Percentiles rank a stretch among this genome's conserved stretches.
Evolutionary conservation across 1,140 invertebrate species (phyloP).

Genomic region (Trissolcus basalis): DNA sequence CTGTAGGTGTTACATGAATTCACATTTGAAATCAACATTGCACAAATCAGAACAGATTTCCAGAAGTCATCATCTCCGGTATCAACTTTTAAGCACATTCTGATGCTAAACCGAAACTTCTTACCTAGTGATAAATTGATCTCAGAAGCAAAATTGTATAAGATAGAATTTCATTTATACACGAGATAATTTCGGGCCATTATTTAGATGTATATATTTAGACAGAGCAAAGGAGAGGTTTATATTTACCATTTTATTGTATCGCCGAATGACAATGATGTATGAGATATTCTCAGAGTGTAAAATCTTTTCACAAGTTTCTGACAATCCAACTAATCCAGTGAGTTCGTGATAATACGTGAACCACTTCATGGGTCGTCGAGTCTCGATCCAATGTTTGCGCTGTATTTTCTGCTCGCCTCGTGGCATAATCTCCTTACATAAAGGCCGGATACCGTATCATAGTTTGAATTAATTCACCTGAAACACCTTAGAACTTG

Average conservation of each 20-base stretch:
- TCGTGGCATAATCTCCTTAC: conserved; percentile 64
- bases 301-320: conserved; percentile 50
- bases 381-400: conserved; percentile 32
- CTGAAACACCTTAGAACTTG: conserved; percentile 7
- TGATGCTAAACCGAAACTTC: no score
- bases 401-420: conserved; percentile 30
- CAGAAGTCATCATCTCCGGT: no score
- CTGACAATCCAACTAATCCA: conserved; percentile 46
- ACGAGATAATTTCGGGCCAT: no score
- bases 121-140: no score
- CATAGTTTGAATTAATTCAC: conserved; percentile 28
- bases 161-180: no score
- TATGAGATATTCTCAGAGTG: background rate
- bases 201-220: no score
- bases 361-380: conserved; percentile 55
- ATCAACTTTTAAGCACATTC: no score
- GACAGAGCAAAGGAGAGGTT: background rate
- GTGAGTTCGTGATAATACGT: conserved; percentile 45
- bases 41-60: no score
- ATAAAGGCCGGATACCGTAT: conserved; percentile 33
- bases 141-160: no score
- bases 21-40: no score
- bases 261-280: background rate
- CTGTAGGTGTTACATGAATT: background rate
- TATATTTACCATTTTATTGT: background rate